phyloP scores from a whole-genome alignment of 2,113 vertebrate genomes.

The Oreamnos americanus region DNA sequence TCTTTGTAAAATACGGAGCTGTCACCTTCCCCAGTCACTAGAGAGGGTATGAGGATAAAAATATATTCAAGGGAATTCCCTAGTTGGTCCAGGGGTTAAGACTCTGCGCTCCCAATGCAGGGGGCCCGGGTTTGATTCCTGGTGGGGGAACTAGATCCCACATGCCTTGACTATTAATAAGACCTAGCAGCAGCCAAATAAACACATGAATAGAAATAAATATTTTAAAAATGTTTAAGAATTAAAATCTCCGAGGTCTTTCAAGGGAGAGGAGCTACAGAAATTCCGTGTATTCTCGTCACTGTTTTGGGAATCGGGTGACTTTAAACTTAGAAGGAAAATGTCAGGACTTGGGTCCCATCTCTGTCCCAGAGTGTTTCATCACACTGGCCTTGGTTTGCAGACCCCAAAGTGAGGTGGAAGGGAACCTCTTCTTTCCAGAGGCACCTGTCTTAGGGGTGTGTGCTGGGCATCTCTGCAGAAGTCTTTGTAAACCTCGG shows the following conservation, averaged over 20 bases:
- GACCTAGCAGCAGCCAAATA: background rate
- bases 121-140: background rate
- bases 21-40: background rate
- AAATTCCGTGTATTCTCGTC: background rate
- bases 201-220: background rate
- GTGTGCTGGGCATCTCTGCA: accelerated
- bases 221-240: background rate
- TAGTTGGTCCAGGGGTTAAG: background rate
- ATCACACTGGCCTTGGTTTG: background rate
- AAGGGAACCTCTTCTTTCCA: background rate
- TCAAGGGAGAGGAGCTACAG: background rate
- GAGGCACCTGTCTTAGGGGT: background rate
- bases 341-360: background rate
- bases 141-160: background rate
- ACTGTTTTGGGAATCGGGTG: background rate
- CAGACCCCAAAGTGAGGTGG: background rate
- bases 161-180: background rate
- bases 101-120: background rate
- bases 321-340: background rate
- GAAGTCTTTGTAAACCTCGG: background rate
- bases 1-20: background rate
- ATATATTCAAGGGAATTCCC: background rate
- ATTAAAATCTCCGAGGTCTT: background rate
- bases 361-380: background rate
- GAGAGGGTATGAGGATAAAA: background rate